A percentile compares a stretch with the other conserved stretches of the same genome.
Evolutionary conservation across 2,888 invertebrate genomes (phyloP).

Genomic region (Polietes domitor): DNA sequence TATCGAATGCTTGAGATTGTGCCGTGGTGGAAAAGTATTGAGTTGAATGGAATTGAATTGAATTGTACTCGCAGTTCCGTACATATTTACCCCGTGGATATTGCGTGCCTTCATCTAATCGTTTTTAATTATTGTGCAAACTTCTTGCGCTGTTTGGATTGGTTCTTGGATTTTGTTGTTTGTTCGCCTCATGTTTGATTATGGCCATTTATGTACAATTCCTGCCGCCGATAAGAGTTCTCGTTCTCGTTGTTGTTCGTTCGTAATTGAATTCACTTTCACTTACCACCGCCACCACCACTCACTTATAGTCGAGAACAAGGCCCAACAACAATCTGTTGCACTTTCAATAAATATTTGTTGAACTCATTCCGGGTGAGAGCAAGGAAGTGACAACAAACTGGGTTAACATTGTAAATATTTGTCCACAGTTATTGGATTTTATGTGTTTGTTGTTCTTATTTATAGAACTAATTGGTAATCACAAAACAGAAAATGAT

Average conservation of each 20-base stretch:
- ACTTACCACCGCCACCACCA: too few species aligned
- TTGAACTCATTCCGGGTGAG: not conserved
- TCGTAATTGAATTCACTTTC: slow-evolving; percentile 32
- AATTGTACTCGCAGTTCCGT: not conserved
- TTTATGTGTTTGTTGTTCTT: not conserved
- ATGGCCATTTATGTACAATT: slow-evolving; percentile 12
- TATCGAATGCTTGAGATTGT: not conserved
- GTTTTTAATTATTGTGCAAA: slow-evolving; percentile 56
- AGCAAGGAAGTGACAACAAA: not conserved
- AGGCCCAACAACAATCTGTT: slow-evolving; percentile 15
- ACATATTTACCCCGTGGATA: not conserved
- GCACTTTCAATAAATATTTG: not conserved
- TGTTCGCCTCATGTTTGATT: not conserved
- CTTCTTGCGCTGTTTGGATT: not conserved
- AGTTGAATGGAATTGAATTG: too few species aligned
- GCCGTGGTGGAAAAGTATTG: not conserved
- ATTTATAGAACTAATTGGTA: slow-evolving; percentile 8
- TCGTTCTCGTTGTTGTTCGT: not conserved
- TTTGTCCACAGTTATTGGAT: slow-evolving; percentile 4
- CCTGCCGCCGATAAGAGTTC: slow-evolving; percentile 17
- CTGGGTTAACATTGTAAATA: slow-evolving; percentile 26
- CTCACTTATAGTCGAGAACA: not conserved
- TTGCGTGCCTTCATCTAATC: slow-evolving; percentile 59
- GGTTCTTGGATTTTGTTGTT: not conserved
- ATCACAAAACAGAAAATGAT: not conserved